Conservation (phyloP, 2,113 vertebrate species). For the Dicentrarchus labrax region DNA sequence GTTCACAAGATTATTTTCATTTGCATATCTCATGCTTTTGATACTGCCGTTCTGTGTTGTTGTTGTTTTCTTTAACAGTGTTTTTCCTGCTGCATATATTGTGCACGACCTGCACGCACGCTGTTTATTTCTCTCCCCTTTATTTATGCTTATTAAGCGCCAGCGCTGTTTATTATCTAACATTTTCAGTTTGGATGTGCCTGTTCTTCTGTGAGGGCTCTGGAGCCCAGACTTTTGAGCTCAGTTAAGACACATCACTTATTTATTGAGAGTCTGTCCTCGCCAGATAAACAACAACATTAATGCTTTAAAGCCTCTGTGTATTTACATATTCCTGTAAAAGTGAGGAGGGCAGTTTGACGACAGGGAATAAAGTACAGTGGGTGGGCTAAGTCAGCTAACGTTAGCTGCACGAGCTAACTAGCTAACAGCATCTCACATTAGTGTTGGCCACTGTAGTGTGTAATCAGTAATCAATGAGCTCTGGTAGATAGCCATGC, state of each 20-base stretch:
- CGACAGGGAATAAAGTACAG: too few relatives aligned
- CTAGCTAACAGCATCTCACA: too few relatives aligned
- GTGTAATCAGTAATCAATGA: too few relatives aligned
- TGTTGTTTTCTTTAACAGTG: neutral
- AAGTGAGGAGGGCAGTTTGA: too few relatives aligned
- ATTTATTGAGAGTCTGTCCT: neutral
- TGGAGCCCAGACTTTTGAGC: neutral
- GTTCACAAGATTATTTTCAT: constrained; percentile 15
- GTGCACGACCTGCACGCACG: neutral
- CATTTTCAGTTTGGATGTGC: neutral
- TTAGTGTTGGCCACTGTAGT: too few relatives aligned
- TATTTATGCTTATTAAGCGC: neutral
- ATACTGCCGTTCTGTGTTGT: neutral
- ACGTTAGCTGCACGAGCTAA: too few relatives aligned
- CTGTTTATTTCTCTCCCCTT: neutral
- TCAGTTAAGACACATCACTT: neutral
- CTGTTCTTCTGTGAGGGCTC: neutral
- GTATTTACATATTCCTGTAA: too few relatives aligned
- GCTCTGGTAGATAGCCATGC: too few relatives aligned
- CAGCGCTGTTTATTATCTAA: constrained; percentile 1
- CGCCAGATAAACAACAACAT: constrained; percentile 1
- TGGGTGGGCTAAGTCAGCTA: too few relatives aligned
- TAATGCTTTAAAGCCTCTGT: too few relatives aligned
- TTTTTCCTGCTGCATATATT: neutral
- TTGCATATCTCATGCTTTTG: constrained; percentile 20